A percentile compares a stretch with the other conserved stretches of the same genome.
Evolutionary conservation across 2,113 vertebrate genomes (phyloP).

Genomic region (Zeus faber): DNA sequence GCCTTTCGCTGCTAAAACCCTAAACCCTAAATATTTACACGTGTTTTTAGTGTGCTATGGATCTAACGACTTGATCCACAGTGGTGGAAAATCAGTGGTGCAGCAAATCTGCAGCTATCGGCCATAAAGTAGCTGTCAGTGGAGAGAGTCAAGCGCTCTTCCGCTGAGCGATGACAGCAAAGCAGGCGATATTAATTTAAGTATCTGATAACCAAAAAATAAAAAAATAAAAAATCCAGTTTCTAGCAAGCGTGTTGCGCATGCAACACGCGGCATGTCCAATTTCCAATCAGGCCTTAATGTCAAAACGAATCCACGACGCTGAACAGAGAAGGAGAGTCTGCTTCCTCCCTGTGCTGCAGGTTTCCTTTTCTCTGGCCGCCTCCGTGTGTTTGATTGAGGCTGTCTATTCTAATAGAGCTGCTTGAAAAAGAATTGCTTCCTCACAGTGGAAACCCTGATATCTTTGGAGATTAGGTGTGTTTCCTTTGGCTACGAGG

Average conservation of each 20-base stretch:
- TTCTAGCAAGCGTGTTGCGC: conserved; percentile 14
- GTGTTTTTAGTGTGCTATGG: conserved; percentile 20
- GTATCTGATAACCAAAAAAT: conserved; percentile 34
- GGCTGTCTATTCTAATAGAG: conserved; percentile 63
- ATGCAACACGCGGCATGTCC: conserved; percentile 40
- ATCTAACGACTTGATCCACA: conserved; percentile 41
- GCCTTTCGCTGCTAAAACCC: conserved; percentile 1
- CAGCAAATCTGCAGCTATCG: conserved; percentile 34
- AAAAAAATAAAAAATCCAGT: conserved; percentile 1
- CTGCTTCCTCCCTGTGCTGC: conserved; percentile 31
- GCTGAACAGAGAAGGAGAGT: conserved; percentile 22
- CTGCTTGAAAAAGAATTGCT: conserved; percentile 35
- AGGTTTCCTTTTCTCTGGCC: conserved; percentile 40
- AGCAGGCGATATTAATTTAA: conserved; percentile 36
- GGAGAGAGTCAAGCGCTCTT: conserved; percentile 19
- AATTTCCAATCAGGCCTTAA: conserved; percentile 52
- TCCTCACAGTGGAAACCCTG: conserved; percentile 45
- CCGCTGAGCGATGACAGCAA: conserved; percentile 36
- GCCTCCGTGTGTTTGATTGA: conserved; percentile 52
- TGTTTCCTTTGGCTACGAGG: conserved; percentile 60
- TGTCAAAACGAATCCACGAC: conserved; percentile 52
- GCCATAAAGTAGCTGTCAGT: conserved; percentile 46
- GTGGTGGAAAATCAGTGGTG: conserved; percentile 49
- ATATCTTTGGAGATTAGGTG: conserved; percentile 59
- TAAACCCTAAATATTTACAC: conserved; percentile 31